These are phyloP conservation scores for Rhizomys pruinosus DNA, from an alignment of 2,113 vertebrate species.

Conservation along the genomic window DNA sequence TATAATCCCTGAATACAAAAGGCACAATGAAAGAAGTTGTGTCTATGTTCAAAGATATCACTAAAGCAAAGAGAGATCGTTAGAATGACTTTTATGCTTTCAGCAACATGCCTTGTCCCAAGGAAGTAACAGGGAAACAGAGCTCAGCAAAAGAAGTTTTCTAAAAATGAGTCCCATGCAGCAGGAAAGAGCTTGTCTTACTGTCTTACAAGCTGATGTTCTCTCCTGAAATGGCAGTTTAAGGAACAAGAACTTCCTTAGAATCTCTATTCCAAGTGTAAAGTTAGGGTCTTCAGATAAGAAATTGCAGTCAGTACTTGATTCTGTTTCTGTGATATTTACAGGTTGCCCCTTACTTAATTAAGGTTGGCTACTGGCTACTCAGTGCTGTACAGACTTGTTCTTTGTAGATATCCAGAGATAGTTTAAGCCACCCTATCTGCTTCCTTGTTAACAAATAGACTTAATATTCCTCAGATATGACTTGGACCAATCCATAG, in stretches of 20 bases:
- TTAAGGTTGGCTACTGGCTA: neutral
- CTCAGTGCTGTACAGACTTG: neutral
- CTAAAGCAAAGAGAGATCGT: constrained; percentile 17
- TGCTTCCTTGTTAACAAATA: neutral
- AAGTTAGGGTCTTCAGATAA: neutral
- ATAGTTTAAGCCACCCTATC: neutral
- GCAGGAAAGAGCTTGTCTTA: neutral
- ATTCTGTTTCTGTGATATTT: constrained; percentile 11
- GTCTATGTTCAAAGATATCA: neutral
- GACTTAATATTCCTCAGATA: neutral
- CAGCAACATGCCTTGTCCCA: neutral
- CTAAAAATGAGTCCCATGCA: neutral
- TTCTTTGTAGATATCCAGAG: neutral
- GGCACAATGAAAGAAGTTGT: neutral
- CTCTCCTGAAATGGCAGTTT: neutral
- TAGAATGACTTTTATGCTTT: constrained; percentile 14
- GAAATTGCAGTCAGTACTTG: neutral
- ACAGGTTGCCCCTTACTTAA: too few relatives aligned
- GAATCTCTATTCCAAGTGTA: neutral
- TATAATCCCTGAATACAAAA: neutral
- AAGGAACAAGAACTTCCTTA: neutral
- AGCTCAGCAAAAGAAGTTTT: constrained; percentile 25
- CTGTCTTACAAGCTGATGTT: neutral
- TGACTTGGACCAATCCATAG: neutral
- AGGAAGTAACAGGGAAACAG: neutral